Percentiles rank a stretch among this genome's conserved stretches.
Conservation (phyloP, 2,888 invertebrate species). For the Leptothorax acervorum region DNA sequence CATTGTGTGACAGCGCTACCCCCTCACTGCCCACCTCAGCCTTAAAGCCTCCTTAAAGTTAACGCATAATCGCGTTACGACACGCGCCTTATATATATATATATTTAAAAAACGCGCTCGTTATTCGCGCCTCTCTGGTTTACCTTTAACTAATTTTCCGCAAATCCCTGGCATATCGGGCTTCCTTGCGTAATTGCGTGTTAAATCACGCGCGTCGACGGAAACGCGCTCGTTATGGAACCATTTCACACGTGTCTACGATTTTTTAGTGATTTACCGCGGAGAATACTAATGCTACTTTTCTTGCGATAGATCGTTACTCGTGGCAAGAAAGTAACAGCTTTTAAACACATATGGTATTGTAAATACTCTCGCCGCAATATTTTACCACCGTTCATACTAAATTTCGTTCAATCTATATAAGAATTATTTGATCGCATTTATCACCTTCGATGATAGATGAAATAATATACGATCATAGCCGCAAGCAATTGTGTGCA, state of each 20-base stretch:
- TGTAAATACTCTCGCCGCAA: not conserved
- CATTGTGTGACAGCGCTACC: too few relatives aligned
- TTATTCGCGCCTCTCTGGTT: slow-evolving; percentile 22
- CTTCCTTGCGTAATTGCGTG: slow-evolving; percentile 22
- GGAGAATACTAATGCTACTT: slow-evolving; percentile 14
- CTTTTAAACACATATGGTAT: slow-evolving; percentile 1
- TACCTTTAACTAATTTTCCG: slow-evolving; percentile 49
- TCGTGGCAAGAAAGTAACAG: not conserved
- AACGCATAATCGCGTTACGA: slow-evolving; percentile 12
- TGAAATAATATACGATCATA: not conserved
- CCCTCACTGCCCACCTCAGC: too few relatives aligned
- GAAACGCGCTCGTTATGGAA: slow-evolving; percentile 33
- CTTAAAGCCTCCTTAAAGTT: not conserved
- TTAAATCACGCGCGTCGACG: slow-evolving; percentile 45
- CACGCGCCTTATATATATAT: not conserved
- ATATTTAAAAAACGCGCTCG: not conserved
- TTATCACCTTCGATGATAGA: too few relatives aligned
- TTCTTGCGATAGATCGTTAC: slow-evolving; percentile 27
- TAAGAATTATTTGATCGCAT: slow-evolving; percentile 12
- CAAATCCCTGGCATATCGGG: not conserved
- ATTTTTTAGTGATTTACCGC: slow-evolving; percentile 34
- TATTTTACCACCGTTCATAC: not conserved
- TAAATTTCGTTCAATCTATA: not conserved
- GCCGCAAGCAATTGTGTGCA: too few relatives aligned
- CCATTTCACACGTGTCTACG: slow-evolving; percentile 35